phyloP scores from a whole-genome alignment of 2,888 invertebrate genomes.

The Agrotis puta region DNA sequence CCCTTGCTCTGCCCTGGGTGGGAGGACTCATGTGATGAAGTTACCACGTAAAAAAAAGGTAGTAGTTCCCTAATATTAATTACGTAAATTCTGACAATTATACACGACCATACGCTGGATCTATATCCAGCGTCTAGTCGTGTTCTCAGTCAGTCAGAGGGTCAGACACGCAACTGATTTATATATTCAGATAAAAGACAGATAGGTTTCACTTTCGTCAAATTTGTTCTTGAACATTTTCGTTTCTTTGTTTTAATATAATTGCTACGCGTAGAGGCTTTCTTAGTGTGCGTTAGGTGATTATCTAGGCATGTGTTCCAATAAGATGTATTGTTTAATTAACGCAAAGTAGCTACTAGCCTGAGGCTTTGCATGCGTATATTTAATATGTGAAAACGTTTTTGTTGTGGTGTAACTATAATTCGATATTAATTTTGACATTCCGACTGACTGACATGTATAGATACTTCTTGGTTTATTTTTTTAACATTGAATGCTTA shows the following conservation, averaged over 20 bases:
- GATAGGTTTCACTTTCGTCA: constrained; percentile 75
- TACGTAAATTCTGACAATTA: no score
- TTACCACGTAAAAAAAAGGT: no score
- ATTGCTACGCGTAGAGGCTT: constrained; percentile 35
- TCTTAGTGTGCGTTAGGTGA: constrained; percentile 40
- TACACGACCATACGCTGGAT: no score
- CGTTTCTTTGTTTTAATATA: constrained; percentile 55
- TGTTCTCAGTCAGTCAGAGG: constrained; percentile 23
- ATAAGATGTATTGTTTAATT: constrained; percentile 58
- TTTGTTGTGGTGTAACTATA: constrained; percentile 29
- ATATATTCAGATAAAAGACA: constrained; percentile 23
- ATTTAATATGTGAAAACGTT: constrained; percentile 35
- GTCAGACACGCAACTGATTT: constrained; percentile 32
- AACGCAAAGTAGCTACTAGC: constrained; percentile 49
- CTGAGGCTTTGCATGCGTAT: constrained; percentile 35
- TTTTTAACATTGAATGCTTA: neutral
- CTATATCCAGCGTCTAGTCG: no score
- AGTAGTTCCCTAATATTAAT: no score
- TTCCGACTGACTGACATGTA: neutral
- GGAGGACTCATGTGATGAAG: no score
- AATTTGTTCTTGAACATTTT: constrained; percentile 56
- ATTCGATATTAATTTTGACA: constrained; percentile 38
- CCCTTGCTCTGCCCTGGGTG: no score
- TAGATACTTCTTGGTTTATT: constrained; percentile 8
- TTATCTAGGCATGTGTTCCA: constrained; percentile 47